Percentiles rank a stretch among this genome's conserved stretches.
Conservation (phyloP, 1,140 invertebrate genomes). For the Glomeris maerens region DNA sequence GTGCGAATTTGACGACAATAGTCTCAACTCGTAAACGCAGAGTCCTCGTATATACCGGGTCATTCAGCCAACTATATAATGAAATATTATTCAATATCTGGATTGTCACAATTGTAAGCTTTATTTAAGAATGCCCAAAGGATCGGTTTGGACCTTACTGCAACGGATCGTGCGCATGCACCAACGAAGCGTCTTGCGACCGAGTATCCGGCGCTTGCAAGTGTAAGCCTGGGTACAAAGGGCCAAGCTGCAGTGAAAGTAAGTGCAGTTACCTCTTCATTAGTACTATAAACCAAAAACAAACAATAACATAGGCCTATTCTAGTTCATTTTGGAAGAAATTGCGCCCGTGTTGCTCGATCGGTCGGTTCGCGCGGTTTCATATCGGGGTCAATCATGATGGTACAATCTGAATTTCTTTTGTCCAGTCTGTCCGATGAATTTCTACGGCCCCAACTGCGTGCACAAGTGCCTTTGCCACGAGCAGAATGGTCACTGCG, state of each 20-base stretch:
- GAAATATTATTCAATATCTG: too few species aligned
- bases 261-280: too few species aligned
- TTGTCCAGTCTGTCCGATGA: slow-evolving; percentile 30
- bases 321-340: too few species aligned
- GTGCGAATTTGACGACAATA: too few species aligned
- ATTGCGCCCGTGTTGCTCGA: too few species aligned
- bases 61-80: too few species aligned
- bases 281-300: too few species aligned
- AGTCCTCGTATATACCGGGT: too few species aligned
- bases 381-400: slow-evolving; percentile 1
- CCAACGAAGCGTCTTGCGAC: slow-evolving; percentile 17
- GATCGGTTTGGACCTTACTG: slow-evolving; percentile 28
- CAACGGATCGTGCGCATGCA: slow-evolving; percentile 21
- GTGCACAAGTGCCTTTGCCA: slow-evolving; percentile 30
- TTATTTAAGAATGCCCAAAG: too few species aligned
- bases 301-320: too few species aligned
- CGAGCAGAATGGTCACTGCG: slow-evolving; percentile 35
- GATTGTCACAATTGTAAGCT: too few species aligned
- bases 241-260: slow-evolving; percentile 17
- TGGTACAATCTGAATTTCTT: not conserved
- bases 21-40: too few species aligned
- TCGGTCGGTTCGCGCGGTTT: slow-evolving; percentile 6
- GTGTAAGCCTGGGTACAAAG: slow-evolving; percentile 23
- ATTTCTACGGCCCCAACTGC: slow-evolving; percentile 33
- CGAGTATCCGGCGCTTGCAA: slow-evolving; percentile 18